phyloP scores from a whole-genome alignment of 2,888 invertebrate species.

The Cepaea hortensis region DNA sequence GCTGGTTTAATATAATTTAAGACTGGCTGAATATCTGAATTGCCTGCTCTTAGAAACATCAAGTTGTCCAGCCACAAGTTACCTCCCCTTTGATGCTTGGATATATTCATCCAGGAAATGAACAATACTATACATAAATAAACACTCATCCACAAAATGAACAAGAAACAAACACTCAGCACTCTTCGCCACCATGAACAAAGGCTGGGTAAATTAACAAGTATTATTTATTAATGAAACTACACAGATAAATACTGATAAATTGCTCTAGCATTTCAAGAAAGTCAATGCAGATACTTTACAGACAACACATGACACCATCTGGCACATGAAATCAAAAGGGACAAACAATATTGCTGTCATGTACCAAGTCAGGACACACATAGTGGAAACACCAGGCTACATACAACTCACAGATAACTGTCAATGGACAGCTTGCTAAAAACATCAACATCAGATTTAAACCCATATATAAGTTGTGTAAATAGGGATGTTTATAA shows the following conservation, averaged over 20 bases:
- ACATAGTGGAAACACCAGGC: background rate
- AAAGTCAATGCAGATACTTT: slow-evolving; percentile 32
- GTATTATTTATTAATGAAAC: slow-evolving; percentile 51
- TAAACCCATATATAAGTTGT: background rate
- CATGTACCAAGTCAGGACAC: slow-evolving; percentile 26
- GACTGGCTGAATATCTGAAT: too few species aligned
- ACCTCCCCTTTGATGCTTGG: too few species aligned
- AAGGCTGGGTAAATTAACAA: slow-evolving; percentile 35
- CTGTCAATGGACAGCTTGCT: background rate
- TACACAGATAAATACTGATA: slow-evolving; percentile 52
- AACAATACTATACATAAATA: too few species aligned
- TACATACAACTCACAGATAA: background rate
- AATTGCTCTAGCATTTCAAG: slow-evolving; percentile 51
- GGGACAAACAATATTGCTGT: slow-evolving; percentile 44
- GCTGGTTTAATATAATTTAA: too few species aligned
- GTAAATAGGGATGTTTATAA: background rate
- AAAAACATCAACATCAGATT: background rate
- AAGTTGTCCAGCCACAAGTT: too few species aligned
- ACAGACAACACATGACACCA: slow-evolving; percentile 40
- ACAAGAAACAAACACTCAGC: too few species aligned
- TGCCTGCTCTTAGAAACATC: too few species aligned
- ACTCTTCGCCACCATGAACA: background rate
- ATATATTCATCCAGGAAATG: too few species aligned
- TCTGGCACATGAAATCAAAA: slow-evolving; percentile 33
- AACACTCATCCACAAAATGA: too few species aligned